A percentile compares a stretch with the other conserved stretches of the same genome.
Evolutionary conservation across 2,113 vertebrate genomes (phyloP).

Genomic region (Bos javanicus): DNA sequence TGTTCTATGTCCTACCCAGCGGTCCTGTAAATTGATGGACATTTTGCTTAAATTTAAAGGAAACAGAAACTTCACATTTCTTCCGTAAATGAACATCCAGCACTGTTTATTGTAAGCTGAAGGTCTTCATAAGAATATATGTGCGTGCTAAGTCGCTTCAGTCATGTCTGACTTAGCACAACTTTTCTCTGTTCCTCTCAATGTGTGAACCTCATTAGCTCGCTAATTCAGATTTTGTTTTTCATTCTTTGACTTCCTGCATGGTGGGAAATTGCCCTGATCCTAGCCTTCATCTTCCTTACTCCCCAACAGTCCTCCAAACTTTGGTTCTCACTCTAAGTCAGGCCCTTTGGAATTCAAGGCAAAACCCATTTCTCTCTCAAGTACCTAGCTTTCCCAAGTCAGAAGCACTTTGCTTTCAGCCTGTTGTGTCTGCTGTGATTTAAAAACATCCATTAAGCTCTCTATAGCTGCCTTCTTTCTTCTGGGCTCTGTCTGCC

Average conservation of each 20-base stretch:
- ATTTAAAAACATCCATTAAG: neutral
- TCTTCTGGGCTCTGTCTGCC: neutral
- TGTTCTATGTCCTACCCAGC: neutral
- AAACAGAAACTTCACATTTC: neutral
- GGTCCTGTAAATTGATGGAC: neutral
- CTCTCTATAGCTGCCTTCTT: neutral
- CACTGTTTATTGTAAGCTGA: neutral
- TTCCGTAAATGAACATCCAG: neutral
- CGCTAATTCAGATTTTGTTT: neutral
- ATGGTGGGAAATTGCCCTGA: neutral
- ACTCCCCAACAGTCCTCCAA: neutral
- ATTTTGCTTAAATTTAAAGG: neutral
- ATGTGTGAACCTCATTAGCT: neutral
- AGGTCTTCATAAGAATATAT: neutral
- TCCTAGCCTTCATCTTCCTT: neutral
- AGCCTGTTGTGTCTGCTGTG: neutral
- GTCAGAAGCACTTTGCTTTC: neutral
- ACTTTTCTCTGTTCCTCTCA: neutral
- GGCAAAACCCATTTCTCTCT: neutral
- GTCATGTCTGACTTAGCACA: neutral
- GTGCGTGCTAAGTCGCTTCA: neutral
- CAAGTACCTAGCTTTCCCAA: neutral
- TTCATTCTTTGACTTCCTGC: neutral
- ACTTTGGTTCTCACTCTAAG: neutral
- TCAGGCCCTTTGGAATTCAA: neutral